Evolutionary conservation across 1,140 invertebrate genomes (phyloP), one percentile per base, ranked within the genome.

Genomic region (Armadillidium nasatum): DNA sequence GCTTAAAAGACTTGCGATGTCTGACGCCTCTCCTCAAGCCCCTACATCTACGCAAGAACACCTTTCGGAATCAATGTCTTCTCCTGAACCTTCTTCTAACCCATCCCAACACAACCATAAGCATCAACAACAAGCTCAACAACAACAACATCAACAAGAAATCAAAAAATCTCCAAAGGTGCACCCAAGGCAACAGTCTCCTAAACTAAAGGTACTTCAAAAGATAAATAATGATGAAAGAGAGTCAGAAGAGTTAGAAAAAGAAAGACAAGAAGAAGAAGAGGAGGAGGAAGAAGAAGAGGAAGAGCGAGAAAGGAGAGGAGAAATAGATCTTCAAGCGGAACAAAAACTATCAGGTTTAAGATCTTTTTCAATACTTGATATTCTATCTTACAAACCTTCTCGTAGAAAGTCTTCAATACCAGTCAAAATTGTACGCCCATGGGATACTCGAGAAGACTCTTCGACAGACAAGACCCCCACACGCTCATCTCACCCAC

Each of bases 321-420:
- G 4, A 21, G 68, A 33, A 23, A 33, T 11, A 21, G 68, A 33
- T 11, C 10, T 70, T 11, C 68, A 21, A 19, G 45, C n/a, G 10
- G 72, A 77, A 23, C 71, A 77, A 67, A 77, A 76, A 66, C 46
- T 46, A 19, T 60, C 22, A 13, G 91, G 91, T 9, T 92, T 95
- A 23, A 94, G 94, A 83, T 94, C 93, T 79, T 97, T 97, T 85
- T 94, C 93, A 68, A 97, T 97, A 76, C 87, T 93, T 82, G 95
- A 97, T 86, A 96, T 97, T 82, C 86, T 97, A 71, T 94, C 91
- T 78, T 93, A 95, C 84, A 89, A 73, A 23, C 74, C 74, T 44
- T 78, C 77, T 44, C 66, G 77, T 44, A 75, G 77, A 50, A 78
- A 78, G 71, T 78, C 74, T 13, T 79, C 79, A 44, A 46, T 82